Base-by-base conservation (phyloP, 2,888 invertebrate species). In the Ptychoptera albimana region DNA sequence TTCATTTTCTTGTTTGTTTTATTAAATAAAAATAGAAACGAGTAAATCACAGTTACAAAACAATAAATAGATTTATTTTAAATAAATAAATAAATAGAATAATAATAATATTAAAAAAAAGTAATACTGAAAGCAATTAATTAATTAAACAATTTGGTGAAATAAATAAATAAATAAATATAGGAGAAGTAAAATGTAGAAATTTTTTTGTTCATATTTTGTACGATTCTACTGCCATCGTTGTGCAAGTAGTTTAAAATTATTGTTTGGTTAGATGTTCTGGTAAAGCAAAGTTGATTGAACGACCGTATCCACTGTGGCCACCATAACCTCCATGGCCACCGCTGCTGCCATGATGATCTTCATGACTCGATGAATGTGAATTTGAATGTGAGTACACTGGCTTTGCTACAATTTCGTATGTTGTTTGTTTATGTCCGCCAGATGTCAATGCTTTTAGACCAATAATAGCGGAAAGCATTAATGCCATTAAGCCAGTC, bases 371-470 rank as follows among this genome's bases (percentile, higher is more conserved):
- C 0, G 73, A 70, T 0, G 75, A 75, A 44, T 75, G 75, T 0
- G 71, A 68, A 46, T 75, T 74, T 5, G 71, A 69, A 23, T 78
- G 78, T 1, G 77, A 74, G 59, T 85, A 84, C 0, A 86, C 69
- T 0, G 86, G 86, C 53, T 86, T 86, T 37, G 84, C 78, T 8
- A 87, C 79, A 48, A 87, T 83, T 64, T 87, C 86, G 57, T 87
- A 87, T 0, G 85, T 85, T 8, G 85, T 83, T 9, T 79, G 73
- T 55, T 80, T 80, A 49, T 77, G 75, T 1, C 81, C 79, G 3
- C 75, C 72, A 1, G 72, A 63, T 2, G 80, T 71, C 13, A 85
- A 61, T 1, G 79, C 74, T 55, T 85, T 85, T 45, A 86, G 65
- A 0, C 85, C 85, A 45, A 84, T 72, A 48, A 85, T 77, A 0